phyloP scores from a whole-genome alignment of 2,113 vertebrate genomes.

The Solenodon paradoxus region DNA sequence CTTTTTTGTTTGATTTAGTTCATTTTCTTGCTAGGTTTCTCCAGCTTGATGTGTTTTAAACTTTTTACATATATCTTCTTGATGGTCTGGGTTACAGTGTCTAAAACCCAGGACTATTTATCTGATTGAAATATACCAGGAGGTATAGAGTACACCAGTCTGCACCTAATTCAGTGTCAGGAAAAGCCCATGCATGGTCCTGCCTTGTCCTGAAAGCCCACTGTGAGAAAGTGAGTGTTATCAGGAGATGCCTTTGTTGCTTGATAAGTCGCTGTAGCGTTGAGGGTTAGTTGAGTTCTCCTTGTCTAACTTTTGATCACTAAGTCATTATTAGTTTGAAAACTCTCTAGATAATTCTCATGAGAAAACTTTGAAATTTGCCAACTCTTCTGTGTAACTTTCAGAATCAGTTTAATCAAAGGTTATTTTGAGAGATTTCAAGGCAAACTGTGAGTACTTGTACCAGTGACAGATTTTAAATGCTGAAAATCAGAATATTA shows the following conservation, averaged over 20 bases:
- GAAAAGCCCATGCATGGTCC: not conserved
- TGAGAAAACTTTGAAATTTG: not conserved
- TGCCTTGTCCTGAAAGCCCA: not conserved
- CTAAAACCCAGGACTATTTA: not conserved
- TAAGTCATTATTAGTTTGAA: not conserved
- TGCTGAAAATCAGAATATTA: not conserved
- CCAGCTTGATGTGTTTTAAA: not conserved
- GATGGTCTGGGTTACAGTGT: not conserved
- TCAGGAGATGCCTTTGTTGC: not conserved
- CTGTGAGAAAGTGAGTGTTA: too few species aligned
- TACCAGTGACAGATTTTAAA: not conserved
- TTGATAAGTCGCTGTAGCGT: not conserved
- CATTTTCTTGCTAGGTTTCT: too few species aligned
- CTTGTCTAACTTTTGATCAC: not conserved
- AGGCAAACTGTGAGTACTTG: not conserved
- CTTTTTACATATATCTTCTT: not conserved
- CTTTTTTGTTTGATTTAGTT: too few species aligned
- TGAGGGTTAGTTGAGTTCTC: not conserved
- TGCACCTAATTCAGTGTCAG: not conserved
- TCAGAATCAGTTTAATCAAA: conserved; percentile 3
- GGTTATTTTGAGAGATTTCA: not conserved
- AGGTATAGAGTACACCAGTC: not conserved
- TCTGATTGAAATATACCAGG: not conserved
- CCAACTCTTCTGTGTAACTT: not conserved
- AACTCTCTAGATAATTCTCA: not conserved